Base-by-base conservation (phyloP, 1,140 invertebrate species). In the Ostrea edulis region DNA sequence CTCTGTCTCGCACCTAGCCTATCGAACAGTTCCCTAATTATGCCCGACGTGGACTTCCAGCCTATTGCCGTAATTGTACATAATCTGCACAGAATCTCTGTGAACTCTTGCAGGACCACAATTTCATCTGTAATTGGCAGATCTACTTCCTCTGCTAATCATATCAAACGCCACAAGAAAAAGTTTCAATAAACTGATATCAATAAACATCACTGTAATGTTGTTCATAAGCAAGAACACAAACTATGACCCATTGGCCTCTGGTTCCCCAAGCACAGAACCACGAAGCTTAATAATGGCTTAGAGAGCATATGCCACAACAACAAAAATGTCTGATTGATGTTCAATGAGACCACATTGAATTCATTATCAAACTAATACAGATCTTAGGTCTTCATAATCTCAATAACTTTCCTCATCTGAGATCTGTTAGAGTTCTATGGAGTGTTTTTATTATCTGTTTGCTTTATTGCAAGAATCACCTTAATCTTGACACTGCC, bases 301-400 rank as follows among this genome's bases (percentile, higher is more conserved):
- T 77, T 77, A 77, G 14, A 44, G 68, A 77, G 68, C 68, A 77
- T 77, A 77, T 77, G 68, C 68, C 68, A 77, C 68, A 35, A 77
- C 68, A 77, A 77, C 68, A 77, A 77, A 77, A 77, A 77, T 77
- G 68, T 77, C 68, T 77, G 68, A 77, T 77, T 77, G 25, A 25
- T 29, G 22, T 25, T 77, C 25, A 77, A 77, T 77, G 29, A 77
- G 68, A 25, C 68, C 68, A 77, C 29, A 35, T 35, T 77, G 68
- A 35, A 77, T 77, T 77, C 68, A 77, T 77, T 77, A 77, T 77
- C 68, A 29, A 77, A 29, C 68, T 77, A 2, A 11, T 44, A 77
- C 68, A 77, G 68, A 77, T 35, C 68, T 35, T 12, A 29, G 68
- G 25, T 77, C 68, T 29, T 9, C 35, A 77, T 77, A 29, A 17